Base-by-base conservation (phyloP, 2,797 vertebrate genomes). In the Catamblyrhynchus diadema region DNA sequence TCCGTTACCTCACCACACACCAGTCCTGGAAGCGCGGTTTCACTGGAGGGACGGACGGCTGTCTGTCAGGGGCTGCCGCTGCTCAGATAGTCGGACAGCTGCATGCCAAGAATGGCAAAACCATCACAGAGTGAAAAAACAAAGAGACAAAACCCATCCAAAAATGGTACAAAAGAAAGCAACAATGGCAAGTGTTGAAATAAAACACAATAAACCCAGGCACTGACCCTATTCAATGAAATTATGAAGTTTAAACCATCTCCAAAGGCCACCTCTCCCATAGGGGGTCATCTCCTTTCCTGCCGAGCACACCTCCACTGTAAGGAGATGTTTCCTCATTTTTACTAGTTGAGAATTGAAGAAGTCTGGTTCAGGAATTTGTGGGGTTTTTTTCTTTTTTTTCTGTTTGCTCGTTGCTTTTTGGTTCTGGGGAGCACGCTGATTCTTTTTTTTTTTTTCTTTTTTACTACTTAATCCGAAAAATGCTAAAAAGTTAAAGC, bases 401-500 rank as follows among this genome's bases (percentile, higher is more conserved):
- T 6, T 94, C 78, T 2, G 6, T 59, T 93, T 66, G 44, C 81
- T 92, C 24, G 4, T 75, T 91, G 66, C 75, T 86, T 85, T 94
- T 89, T 45, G 16, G 23, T 51, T 88, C 15, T 17, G 72, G 86
- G 57, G 75, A 78, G 37, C 69, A 85, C n/a, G 2, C 92, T 72
- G 56, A 67, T 87, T 90, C 1, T 27, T n/a, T 21, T 62, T 30
- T 54, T 62, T 54, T 37, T 18, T 22, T 56, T 35, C 18, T 5
- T 83, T 69, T 70, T 78, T 69, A 81, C 62, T 79, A 69, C 72
- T 91, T 44, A 67, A 83, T 79, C 39, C 1, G 21, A 74, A 94
- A 94, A 90, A 73, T 57, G 65, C 95, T 94, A 94, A 96, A 96
- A 96, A 91, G 95, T 85, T 95, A 96, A 95, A 95, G 93, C 96